Percentiles rank a stretch among this genome's conserved stretches.
These are phyloP conservation scores for Lagenorhynchus albirostris DNA, from an alignment of 2,113 vertebrate species.

Conservation along the genomic window DNA sequence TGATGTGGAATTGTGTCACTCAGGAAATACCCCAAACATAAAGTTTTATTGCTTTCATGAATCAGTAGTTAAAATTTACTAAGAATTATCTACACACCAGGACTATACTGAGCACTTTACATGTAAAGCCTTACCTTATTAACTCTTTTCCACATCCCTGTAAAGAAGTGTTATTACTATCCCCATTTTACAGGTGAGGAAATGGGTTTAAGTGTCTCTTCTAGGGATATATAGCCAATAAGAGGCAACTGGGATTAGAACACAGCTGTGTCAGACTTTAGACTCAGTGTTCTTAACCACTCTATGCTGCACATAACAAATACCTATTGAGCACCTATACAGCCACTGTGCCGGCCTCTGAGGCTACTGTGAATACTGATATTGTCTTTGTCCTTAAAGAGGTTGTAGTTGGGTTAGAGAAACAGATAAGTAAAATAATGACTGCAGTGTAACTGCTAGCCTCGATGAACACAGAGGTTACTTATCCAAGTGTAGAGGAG, in stretches of 20 bases:
- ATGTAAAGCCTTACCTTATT: not conserved
- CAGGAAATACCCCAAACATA: not conserved
- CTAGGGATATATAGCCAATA: not conserved
- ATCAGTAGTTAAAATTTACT: not conserved
- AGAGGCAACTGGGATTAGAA: not conserved
- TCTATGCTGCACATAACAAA: not conserved
- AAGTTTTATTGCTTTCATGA: not conserved
- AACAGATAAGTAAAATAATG: not conserved
- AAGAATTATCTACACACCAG: not conserved
- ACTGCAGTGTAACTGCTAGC: not conserved
- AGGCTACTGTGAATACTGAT: not conserved
- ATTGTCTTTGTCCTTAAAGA: not conserved
- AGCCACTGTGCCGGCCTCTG: not conserved
- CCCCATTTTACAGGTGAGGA: not conserved
- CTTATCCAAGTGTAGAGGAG: not conserved
- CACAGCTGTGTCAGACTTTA: not conserved
- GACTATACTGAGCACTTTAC: not conserved
- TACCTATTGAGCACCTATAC: not conserved
- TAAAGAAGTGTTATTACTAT: not conserved
- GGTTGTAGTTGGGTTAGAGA: not conserved
- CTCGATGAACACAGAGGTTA: no score
- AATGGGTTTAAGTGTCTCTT: not conserved
- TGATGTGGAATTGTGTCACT: not conserved
- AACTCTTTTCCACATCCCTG: not conserved
- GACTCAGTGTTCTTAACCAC: not conserved